A percentile compares a stretch with the other conserved stretches of the same genome.
Evolutionary conservation across 2,113 vertebrate genomes (phyloP).

Genomic region (Corvus hawaiiensis): DNA sequence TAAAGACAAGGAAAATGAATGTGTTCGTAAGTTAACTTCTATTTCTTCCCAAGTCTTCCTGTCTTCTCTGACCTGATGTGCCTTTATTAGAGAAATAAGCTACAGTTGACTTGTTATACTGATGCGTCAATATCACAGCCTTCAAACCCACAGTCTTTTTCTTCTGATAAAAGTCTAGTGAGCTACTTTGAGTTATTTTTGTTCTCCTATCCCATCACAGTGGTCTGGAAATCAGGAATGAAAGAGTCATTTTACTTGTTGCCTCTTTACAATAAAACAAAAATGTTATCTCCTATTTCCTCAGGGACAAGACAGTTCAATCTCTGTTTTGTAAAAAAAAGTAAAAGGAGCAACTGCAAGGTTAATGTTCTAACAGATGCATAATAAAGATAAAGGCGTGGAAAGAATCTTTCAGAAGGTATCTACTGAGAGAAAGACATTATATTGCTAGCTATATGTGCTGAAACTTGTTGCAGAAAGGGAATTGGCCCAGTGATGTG

Average conservation of each 20-base stretch:
- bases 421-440: not conserved
- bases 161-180: not conserved
- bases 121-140: not conserved
- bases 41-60: not conserved
- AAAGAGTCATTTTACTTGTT: not conserved
- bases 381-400: not conserved
- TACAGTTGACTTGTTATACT: not conserved
- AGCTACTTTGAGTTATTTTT: not conserved
- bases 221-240: not conserved
- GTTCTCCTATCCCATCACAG: not conserved
- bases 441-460: not conserved
- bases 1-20: not conserved
- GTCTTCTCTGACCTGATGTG: not conserved
- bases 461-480: not conserved
- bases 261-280: not conserved
- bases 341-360: not conserved
- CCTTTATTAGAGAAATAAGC: not conserved
- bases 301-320: not conserved
- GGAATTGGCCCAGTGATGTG: not conserved
- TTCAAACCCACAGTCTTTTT: not conserved
- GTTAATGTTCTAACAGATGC: not conserved
- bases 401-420: not conserved
- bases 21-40: not conserved
- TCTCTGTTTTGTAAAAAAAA: not conserved
- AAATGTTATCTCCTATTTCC: not conserved